Conservation (phyloP, 2,797 vertebrate genomes). For the Channa striata region DNA sequence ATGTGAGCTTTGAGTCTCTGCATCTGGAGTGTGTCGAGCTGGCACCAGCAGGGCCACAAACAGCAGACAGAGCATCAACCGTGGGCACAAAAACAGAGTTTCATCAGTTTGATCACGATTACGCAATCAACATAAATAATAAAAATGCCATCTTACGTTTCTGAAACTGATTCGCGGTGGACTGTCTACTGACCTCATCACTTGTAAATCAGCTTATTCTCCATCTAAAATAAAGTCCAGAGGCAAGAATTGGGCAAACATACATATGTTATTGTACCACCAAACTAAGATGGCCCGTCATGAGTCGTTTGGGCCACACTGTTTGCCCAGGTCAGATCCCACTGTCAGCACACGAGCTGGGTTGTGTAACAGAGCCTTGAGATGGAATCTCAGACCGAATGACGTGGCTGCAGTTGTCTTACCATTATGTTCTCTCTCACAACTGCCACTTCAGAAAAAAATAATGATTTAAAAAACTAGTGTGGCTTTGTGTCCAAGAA, state of each 20-base stretch:
- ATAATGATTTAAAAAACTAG: too few relatives aligned
- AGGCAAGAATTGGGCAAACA: too few relatives aligned
- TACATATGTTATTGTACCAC: neutral
- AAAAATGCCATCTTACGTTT: neutral
- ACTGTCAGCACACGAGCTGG: neutral
- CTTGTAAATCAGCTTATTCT: too few relatives aligned
- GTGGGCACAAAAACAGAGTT: too few relatives aligned
- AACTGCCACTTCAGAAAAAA: too few relatives aligned
- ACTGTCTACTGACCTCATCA: neutral
- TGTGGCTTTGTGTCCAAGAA: too few relatives aligned
- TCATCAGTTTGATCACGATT: neutral
- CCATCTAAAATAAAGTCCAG: too few relatives aligned
- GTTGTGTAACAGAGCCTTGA: slow-evolving; percentile 25
- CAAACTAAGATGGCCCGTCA: neutral
- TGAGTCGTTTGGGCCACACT: neutral
- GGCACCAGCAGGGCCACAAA: neutral
- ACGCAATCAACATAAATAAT: slow-evolving; percentile 7
- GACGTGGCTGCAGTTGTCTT: slow-evolving; percentile 13
- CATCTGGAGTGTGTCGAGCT: slow-evolving; percentile 20
- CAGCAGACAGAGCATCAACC: neutral
- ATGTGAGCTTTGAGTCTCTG: neutral
- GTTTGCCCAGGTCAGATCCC: neutral
- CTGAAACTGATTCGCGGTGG: neutral
- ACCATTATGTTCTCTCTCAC: slow-evolving; percentile 47
- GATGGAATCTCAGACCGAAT: slow-evolving; percentile 13